phyloP scores from a whole-genome alignment of 2,888 invertebrate species.

The Himalopsyche japonica region DNA sequence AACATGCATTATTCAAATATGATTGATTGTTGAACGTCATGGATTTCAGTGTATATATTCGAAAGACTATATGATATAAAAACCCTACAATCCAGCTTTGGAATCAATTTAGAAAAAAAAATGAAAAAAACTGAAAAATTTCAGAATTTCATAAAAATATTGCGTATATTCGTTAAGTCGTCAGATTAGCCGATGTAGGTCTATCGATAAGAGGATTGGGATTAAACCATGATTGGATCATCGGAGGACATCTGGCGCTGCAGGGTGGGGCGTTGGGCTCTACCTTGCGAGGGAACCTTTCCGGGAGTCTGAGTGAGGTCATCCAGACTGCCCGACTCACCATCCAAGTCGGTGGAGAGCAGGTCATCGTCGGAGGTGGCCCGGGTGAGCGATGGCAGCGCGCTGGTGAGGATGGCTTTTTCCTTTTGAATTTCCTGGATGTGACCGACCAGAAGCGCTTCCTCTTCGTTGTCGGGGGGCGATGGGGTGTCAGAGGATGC shows the following conservation, averaged over 20 bases:
- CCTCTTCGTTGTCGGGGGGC: conserved; percentile 61
- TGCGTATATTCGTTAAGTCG: too few species aligned
- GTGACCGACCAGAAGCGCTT: conserved; percentile 74
- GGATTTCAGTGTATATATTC: too few species aligned
- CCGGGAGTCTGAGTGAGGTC: conserved; percentile 55
- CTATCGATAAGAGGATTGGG: not conserved
- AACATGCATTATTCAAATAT: too few species aligned
- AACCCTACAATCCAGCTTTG: too few species aligned
- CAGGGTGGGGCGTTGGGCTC: conserved; percentile 51
- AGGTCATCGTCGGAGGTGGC: conserved; percentile 89
- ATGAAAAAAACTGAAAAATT: too few species aligned
- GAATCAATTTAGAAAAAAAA: too few species aligned
- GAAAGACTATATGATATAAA: too few species aligned
- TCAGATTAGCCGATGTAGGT: too few species aligned
- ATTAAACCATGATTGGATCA: conserved; percentile 58
- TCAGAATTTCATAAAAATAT: too few species aligned
- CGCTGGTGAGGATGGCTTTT: conserved; percentile 78
- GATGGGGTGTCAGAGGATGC: conserved; percentile 44
- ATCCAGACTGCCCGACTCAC: conserved; percentile 68
- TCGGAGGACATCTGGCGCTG: conserved; percentile 59
- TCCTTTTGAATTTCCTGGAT: conserved; percentile 82
- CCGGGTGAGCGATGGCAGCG: conserved; percentile 78
- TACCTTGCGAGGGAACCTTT: conserved; percentile 40
- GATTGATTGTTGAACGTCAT: too few species aligned
- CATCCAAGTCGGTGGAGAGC: conserved; percentile 75